Percentiles rank a stretch among this genome's conserved stretches.
phyloP scores from a whole-genome alignment of 2,113 vertebrate species.

The Desmodus rotundus region DNA sequence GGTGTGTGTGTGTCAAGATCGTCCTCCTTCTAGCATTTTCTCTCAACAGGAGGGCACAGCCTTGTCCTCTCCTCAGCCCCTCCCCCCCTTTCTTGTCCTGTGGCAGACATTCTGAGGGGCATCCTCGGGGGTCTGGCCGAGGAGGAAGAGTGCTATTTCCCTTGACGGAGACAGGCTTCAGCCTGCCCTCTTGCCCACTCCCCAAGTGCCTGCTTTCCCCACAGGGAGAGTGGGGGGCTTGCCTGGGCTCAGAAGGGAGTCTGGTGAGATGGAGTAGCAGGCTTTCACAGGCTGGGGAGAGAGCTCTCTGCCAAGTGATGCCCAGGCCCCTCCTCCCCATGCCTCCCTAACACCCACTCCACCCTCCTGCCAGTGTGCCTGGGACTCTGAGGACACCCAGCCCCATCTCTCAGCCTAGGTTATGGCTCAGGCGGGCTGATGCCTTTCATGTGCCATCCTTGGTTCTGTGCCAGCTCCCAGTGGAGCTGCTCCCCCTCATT shows the following conservation, averaged over 20 bases:
- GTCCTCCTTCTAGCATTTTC: conserved; percentile 34
- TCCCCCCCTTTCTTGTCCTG: background rate
- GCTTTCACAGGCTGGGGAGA: conserved; percentile 67
- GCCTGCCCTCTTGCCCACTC: background rate
- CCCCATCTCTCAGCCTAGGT: background rate
- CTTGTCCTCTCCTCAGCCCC: background rate
- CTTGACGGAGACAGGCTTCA: conserved; percentile 22
- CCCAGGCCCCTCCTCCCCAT: background rate
- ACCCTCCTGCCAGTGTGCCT: background rate
- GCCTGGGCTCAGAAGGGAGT: conserved; percentile 46
- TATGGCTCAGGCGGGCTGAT: background rate
- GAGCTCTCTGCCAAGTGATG: background rate
- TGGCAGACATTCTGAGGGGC: background rate
- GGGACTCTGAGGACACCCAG: background rate
- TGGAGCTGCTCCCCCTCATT: background rate
- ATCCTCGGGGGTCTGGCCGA: background rate
- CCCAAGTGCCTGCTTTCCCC: conserved; percentile 41
- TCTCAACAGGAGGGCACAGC: background rate
- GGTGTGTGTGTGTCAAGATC: background rate
- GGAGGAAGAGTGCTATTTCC: background rate
- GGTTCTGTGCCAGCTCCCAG: background rate
- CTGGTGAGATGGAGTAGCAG: conserved; percentile 53
- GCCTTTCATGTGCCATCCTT: background rate
- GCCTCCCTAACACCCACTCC: background rate
- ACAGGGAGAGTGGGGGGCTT: conserved; percentile 55